A percentile compares a stretch with the other conserved stretches of the same genome.
Evolutionary conservation across 2,888 invertebrate species (phyloP).

Genomic region (Polia nebulosa): DNA sequence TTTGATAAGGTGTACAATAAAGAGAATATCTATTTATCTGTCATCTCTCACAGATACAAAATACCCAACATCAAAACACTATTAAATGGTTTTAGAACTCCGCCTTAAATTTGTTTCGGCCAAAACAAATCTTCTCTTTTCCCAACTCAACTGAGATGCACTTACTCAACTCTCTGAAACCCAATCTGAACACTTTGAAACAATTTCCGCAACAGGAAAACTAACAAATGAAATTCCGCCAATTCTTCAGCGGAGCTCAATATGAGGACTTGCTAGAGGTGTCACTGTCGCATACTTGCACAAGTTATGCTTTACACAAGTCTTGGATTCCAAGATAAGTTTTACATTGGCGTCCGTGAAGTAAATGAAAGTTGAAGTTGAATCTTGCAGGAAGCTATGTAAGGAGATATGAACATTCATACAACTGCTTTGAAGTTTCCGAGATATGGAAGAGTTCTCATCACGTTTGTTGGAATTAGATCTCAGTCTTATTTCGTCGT

Average conservation of each 20-base stretch:
- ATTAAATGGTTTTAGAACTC: too few species aligned
- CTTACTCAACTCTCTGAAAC: conserved; percentile 41
- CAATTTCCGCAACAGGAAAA: conserved; percentile 55
- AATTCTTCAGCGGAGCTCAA: conserved; percentile 50
- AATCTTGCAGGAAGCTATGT: conserved; percentile 33
- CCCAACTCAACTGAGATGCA: conserved; percentile 34
- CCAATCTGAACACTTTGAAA: conserved; percentile 48
- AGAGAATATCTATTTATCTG: too few species aligned
- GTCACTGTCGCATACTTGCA: conserved; percentile 60
- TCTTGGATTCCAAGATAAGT: conserved; percentile 51
- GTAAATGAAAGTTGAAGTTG: conserved; percentile 54
- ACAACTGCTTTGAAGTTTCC: conserved; percentile 40
- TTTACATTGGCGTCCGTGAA: conserved; percentile 35
- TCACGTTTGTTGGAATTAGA: conserved; percentile 3
- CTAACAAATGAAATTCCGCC: conserved; percentile 61
- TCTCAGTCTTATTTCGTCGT: neutral
- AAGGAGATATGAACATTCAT: conserved; percentile 25
- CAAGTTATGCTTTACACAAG: conserved; percentile 62
- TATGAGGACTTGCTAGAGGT: conserved; percentile 45
- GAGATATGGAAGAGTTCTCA: conserved; percentile 11
- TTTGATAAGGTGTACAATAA: too few species aligned
- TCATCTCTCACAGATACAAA: neutral
- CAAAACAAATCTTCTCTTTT: conserved; percentile 30
- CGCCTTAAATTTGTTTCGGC: neutral
- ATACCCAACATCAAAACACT: neutral